These are phyloP conservation scores for Drosophila monieri DNA, from an alignment of 2,888 invertebrate genomes.

Conservation along the genomic window DNA sequence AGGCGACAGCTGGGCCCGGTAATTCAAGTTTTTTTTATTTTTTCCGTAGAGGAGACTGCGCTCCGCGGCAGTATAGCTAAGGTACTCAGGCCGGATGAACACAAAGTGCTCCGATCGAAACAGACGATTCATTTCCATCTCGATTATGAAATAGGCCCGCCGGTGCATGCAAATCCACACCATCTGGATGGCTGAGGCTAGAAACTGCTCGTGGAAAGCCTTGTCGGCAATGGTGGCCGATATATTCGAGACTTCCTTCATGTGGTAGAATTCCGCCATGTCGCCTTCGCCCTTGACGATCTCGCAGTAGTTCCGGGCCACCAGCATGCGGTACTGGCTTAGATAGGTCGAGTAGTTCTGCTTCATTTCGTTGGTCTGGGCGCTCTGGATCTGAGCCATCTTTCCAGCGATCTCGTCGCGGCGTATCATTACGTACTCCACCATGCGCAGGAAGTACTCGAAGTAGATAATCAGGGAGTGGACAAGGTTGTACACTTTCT, in stretches of 20 bases:
- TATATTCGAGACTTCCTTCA: slow-evolving; percentile 68
- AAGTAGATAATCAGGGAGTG: slow-evolving; percentile 82
- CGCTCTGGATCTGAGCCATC: slow-evolving; percentile 74
- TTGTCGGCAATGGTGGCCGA: slow-evolving; percentile 74
- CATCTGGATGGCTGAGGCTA: slow-evolving; percentile 78
- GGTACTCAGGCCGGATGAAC: slow-evolving; percentile 52
- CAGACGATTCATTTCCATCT: slow-evolving; percentile 81
- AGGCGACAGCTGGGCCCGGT: slow-evolving; percentile 80
- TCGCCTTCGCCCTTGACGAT: slow-evolving; percentile 75
- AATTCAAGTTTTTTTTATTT: slow-evolving; percentile 76
- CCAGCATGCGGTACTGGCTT: slow-evolving; percentile 78
- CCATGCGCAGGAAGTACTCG: slow-evolving; percentile 81
- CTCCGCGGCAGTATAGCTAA: slow-evolving; percentile 69
- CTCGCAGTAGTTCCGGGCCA: slow-evolving; percentile 82
- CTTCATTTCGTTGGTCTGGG: slow-evolving; percentile 75
- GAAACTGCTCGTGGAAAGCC: slow-evolving; percentile 77
- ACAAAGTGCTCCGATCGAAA: slow-evolving; percentile 82
- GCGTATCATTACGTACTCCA: slow-evolving; percentile 81
- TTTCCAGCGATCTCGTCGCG: slow-evolving; percentile 78
- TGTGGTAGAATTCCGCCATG: slow-evolving; percentile 78
- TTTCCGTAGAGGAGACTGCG: slow-evolving; percentile 77
- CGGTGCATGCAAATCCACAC: slow-evolving; percentile 82
- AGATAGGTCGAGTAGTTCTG: slow-evolving; percentile 75
- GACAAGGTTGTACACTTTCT: slow-evolving; percentile 71
- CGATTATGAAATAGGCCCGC: slow-evolving; percentile 77